Base-by-base conservation (phyloP, 2,888 invertebrate genomes). In the Dryobota labecula region DNA sequence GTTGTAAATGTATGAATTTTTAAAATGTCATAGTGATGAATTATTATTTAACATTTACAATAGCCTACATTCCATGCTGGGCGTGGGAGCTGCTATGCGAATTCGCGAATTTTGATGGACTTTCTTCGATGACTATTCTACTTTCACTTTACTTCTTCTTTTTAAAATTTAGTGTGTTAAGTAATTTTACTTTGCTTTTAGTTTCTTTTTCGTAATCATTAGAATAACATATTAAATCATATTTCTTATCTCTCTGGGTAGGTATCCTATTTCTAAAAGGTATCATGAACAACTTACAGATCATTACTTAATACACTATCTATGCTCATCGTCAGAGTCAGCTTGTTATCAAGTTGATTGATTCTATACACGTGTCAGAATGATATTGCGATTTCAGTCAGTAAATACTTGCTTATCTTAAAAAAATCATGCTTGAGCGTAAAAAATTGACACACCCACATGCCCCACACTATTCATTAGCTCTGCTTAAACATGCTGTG, bases 21-120 rank as follows among this genome's bases (percentile, higher is more conserved):
- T 38, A 45, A 33, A 45, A 27, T 43, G 13, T 54, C 13, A 43
- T 9, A 33, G 38, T 33, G n/a, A 30, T 45, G 8, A 27, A 51
- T 43, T 20, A 49, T 43, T n/a, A 24, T 57, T 43, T 43, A 43
- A 20, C 20, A 38, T 49, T n/a, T 51, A 36, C 27, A 49, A n/a
- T 63, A 62, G n/a, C 41, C 45, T 64, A 64, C 64, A 70, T 70
- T 68, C 63, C 51, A 64, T 60, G 80, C 74, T 80, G 73, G 54
- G 85, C 85, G 81, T 78, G 57, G 64, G 68, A 60, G 64, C 64
- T 13, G 71, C 77, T 73, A 56, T 73, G 85, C 85, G 82, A 78
- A 78, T 80, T 77, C 45, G 85, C 86, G 76, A 85, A 82, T 74
- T 82, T 77, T 75, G 61, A 84, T 84, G 64, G 76, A 81, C 88